Evolutionary conservation across 2,888 invertebrate species (phyloP), one percentile per base, ranked within the genome.

Genomic region (Sminthurinus aureus): DNA sequence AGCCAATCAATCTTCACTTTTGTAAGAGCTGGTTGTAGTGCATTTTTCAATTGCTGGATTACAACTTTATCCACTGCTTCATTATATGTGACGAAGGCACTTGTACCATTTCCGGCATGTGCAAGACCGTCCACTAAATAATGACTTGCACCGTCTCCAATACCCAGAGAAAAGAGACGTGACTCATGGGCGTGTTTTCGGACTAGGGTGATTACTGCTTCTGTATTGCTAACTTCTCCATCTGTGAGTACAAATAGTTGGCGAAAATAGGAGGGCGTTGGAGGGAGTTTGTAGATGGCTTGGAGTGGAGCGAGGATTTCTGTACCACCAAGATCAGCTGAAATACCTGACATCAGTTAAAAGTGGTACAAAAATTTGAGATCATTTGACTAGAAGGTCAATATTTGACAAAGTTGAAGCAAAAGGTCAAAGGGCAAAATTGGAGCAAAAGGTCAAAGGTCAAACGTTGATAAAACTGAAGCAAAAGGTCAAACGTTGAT

Each of bases 171-270:
- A 85, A 90, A 90, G 0, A 90, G 88, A 52, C 90, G 85, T 9
- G 88, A 86, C 20, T 89, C 88, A 58, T 88, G 84, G 2, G 89
- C 87, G n/a, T 38, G 38, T 6, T 38, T 38, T 79, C 90, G 86
- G 9, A 86, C 84, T 50, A 86, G 85, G 8, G 89, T 89, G 12
- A 89, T 85, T 0, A 91, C 89, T 80, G 89, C 87, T 8, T 89
- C 86, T 1, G 89, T 89, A 81, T 90, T 90, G 13, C 84, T 86
- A 26, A 89, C 88, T 79, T 89, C 89, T 26, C 91, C 91, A 87
- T 91, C 91, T 13, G 90, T 90, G 12, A 91, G 86, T 20, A 90
- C 82, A 83, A 90, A 89, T 12, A 90, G 87, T 88, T 90, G 89
- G 50, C 89, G 79, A 11, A 87, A 64, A 73, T 89, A 89, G 0